A percentile compares a stretch with the other conserved stretches of the same genome.
phyloP scores from a whole-genome alignment of 2,113 vertebrate species.

The Australoheros scitulus region DNA sequence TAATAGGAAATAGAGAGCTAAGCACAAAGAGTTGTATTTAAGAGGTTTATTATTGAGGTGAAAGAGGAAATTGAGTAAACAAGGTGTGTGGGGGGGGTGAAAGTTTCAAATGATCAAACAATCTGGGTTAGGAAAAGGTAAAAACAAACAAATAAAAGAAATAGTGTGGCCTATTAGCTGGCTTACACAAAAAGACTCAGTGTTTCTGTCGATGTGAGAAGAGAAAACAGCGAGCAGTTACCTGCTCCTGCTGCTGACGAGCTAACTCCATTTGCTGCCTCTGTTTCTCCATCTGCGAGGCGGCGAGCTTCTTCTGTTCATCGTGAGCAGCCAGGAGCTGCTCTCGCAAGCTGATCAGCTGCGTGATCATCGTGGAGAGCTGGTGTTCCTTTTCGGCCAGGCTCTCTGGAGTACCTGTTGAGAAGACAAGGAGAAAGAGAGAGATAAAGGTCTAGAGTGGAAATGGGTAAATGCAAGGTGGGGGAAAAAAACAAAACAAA shows the following conservation, averaged over 20 bases:
- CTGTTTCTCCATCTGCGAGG: constrained; percentile 99
- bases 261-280: constrained; percentile 99
- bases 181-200: not conserved
- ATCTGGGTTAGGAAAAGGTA: not conserved
- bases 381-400: constrained; percentile 98
- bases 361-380: constrained; percentile 98
- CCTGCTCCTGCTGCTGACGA: constrained; percentile 98
- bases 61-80: constrained; percentile 36
- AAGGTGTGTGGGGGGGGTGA: not conserved
- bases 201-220: not conserved
- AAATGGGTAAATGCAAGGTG: constrained; percentile 20
- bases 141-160: not conserved
- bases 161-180: not conserved
- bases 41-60: constrained; percentile 28
- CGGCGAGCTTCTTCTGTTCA: constrained; percentile 98
- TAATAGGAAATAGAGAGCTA: constrained; percentile 40
- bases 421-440: not conserved
- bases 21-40: constrained; percentile 48
- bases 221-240: constrained; percentile 72
- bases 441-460: not conserved
- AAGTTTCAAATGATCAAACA: constrained; percentile 12
- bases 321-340: constrained; percentile 98
- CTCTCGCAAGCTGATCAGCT: constrained; percentile 98
- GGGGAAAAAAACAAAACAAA: not conserved
- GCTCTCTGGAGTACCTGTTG: constrained; percentile 95